Evolutionary conservation across 2,888 invertebrate genomes (phyloP), one percentile per base, ranked within the genome.

Genomic region (Cancer borealis): DNA sequence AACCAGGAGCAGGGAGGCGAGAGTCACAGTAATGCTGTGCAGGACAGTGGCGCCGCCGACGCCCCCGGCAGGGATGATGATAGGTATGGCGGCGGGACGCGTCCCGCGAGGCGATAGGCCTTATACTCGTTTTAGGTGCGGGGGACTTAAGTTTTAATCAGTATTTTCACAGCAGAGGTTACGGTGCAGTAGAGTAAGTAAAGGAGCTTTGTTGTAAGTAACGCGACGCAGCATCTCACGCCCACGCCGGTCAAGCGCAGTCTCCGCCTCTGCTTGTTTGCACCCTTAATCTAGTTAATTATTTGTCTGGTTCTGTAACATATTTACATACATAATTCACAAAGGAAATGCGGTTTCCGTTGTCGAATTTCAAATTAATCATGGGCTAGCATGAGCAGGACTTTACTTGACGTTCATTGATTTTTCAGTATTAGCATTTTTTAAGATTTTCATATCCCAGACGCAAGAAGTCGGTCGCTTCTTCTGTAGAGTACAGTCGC

Each of bases 11-110:
- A 54, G 84, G 79, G 87, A 17, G 95, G 93, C 66, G 95, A 95
- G 30, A 79, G 92, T 21, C 89, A 94, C 30, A 89, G 93, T 46
- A 92, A 93, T 88, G 89, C 79, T n/a, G 90, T 95, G 14, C 93
- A 95, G 93, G 95, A 96, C 91, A 95, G 96, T 73, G 95, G 96
- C n/a, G 94, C 95, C 26, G 96, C 95, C 21, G 96, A 96, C 66
- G 95, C 95, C 17, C 95, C 96, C 12, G 96, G 95, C 46, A 84
- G 96, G 60, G 96, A 96, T 66, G 96, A 95, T 45, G 96, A 95
- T 93, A 95, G 96, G 96, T 96, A 94, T 91, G 94, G 66, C 46
- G 92, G 79, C 88, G 88, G 92, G 79, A 66, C 45, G 73, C 46
- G 73, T 21, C 45, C 79, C 45, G 73, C 73, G 39, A 21, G 14